phyloP scores from a whole-genome alignment of 2,888 invertebrate species.

The Sthenelais limicola region DNA sequence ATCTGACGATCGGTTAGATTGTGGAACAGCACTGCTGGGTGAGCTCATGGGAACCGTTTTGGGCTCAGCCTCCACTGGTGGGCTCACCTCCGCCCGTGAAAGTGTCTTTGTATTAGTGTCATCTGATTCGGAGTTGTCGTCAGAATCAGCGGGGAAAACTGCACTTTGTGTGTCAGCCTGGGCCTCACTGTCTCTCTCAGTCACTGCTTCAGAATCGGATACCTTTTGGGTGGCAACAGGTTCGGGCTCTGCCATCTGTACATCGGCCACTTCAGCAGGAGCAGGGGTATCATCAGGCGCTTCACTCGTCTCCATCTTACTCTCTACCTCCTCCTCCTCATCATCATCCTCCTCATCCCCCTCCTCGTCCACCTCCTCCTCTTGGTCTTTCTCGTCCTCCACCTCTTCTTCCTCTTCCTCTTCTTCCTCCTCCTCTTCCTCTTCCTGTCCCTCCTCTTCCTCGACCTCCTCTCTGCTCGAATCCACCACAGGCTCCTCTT shows the following conservation, averaged over 20 bases:
- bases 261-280: neutral
- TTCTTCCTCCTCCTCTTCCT: neutral
- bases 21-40: neutral
- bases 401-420: no score
- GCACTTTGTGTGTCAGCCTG: no score
- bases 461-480: neutral
- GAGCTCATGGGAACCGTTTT: neutral
- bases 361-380: constrained; percentile 5
- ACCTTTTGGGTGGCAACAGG: neutral
- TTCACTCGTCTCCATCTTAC: no score
- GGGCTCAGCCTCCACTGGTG: no score
- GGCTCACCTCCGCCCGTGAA: no score
- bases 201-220: no score
- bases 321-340: no score
- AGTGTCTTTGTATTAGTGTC: no score
- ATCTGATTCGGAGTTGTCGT: no score
- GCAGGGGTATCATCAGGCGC: neutral
- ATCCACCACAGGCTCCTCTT: neutral
- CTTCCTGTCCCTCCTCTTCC: neutral
- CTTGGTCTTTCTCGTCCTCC: neutral
- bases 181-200: no score
- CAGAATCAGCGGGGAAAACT: no score
- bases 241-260: neutral
- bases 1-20: constrained; percentile 7
- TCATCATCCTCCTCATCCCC: neutral